Conservation (phyloP, 1,140 invertebrate genomes). For the Drosophila fuyamai region DNA sequence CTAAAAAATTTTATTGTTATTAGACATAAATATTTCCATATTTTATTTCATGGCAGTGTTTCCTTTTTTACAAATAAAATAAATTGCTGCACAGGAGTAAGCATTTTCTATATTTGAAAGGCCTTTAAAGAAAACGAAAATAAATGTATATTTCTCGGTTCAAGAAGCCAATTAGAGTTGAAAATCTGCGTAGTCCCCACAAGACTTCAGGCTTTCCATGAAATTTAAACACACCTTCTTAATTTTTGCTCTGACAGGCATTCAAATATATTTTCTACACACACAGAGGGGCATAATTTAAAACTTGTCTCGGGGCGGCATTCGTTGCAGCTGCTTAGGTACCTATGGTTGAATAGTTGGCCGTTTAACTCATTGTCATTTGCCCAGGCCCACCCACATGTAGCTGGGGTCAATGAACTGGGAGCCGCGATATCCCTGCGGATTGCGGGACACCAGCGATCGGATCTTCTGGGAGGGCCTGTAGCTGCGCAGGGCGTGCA, state of each 20-base stretch:
- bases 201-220: neutral
- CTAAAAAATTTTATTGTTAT: too few relatives aligned
- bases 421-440: conserved; percentile 79
- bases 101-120: too few relatives aligned
- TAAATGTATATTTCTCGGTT: too few relatives aligned
- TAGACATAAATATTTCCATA: too few relatives aligned
- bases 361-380: conserved; percentile 58
- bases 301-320: conserved; percentile 25
- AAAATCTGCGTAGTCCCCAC: too few relatives aligned
- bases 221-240: too few relatives aligned
- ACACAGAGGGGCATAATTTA: conserved; percentile 14
- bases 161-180: too few relatives aligned
- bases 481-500: conserved; percentile 66
- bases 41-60: too few relatives aligned
- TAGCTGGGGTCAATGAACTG: conserved; percentile 82
- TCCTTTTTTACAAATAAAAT: too few relatives aligned
- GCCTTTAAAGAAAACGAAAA: too few relatives aligned
- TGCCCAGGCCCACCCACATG: conserved; percentile 84
- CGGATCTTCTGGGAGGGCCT: conserved; percentile 80
- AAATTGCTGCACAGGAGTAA: too few relatives aligned
- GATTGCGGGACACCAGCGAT: conserved; percentile 76
- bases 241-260: conserved; percentile 9
- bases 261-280: conserved; percentile 35
- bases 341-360: conserved; percentile 1
- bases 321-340: conserved; percentile 32